Conservation (phyloP, 2,113 vertebrate genomes). For the Grallaria varia region DNA sequence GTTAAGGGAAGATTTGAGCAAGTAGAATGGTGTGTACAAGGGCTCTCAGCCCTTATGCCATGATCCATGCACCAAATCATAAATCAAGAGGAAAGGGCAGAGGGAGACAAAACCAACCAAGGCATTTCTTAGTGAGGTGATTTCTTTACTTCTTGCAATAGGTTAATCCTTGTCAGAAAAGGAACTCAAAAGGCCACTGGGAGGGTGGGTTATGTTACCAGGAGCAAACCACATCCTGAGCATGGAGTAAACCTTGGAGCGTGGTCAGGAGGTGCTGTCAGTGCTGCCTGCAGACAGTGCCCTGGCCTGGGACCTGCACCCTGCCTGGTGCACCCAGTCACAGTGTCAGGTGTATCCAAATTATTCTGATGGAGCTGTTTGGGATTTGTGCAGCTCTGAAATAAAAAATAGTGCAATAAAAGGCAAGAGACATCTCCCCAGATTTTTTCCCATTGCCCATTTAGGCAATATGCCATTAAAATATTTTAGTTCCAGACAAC, state of each 20-base stretch:
- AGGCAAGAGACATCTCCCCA: not conserved
- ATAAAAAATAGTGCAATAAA: not conserved
- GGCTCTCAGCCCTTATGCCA: not conserved
- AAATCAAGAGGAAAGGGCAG: not conserved
- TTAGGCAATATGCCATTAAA: not conserved
- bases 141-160: not conserved
- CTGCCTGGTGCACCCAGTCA: not conserved
- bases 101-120: not conserved
- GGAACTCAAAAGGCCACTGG: not conserved
- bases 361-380: not conserved
- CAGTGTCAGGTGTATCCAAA: not conserved
- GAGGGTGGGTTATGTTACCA: not conserved
- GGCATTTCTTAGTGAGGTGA: not conserved
- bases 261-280: not conserved
- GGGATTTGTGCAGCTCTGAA: not conserved
- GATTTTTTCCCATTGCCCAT: not conserved
- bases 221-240: not conserved
- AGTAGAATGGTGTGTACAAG: not conserved
- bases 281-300: not conserved
- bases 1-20: not conserved
- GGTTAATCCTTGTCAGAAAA: not conserved
- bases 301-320: not conserved
- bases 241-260: not conserved
- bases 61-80: not conserved
- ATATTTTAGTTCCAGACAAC: not conserved